phyloP scores from a whole-genome alignment of 2,888 invertebrate species.

The Ceraclea dissimilis region DNA sequence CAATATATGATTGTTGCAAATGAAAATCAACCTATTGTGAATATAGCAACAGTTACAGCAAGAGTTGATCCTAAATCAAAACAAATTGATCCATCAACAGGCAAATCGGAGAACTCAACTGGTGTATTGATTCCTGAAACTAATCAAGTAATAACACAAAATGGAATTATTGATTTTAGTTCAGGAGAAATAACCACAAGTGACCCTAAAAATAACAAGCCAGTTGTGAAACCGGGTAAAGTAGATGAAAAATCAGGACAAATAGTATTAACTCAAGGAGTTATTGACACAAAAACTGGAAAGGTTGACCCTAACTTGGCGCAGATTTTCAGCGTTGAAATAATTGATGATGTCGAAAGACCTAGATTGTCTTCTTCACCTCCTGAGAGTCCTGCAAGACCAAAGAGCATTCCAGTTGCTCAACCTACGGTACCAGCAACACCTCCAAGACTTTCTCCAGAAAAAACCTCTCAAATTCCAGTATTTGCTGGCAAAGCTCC shows the following conservation, averaged over 20 bases:
- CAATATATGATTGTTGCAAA: slow-evolving; percentile 46
- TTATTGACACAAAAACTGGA: slow-evolving; percentile 37
- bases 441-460: slow-evolving; percentile 36
- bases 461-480: slow-evolving; percentile 29
- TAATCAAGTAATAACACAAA: slow-evolving; percentile 44
- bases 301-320: slow-evolving; percentile 36
- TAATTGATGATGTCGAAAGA: slow-evolving; percentile 22
- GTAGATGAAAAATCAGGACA: slow-evolving; percentile 34
- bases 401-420: slow-evolving; percentile 39
- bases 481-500: slow-evolving; percentile 30
- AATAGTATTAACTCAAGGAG: slow-evolving; percentile 35
- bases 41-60: slow-evolving; percentile 34
- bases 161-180: slow-evolving; percentile 37
- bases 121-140: slow-evolving; percentile 35
- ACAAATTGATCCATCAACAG: slow-evolving; percentile 45
- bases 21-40: slow-evolving; percentile 37
- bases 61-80: slow-evolving; percentile 37
- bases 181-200: slow-evolving; percentile 38
- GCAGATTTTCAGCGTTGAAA: slow-evolving; percentile 28
- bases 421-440: slow-evolving; percentile 36
- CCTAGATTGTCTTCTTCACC: slow-evolving; percentile 32
- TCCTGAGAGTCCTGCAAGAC: slow-evolving; percentile 35
- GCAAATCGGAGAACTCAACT: slow-evolving; percentile 35
- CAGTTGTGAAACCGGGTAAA: slow-evolving; percentile 33
- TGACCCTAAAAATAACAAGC: slow-evolving; percentile 32